A percentile compares a stretch with the other conserved stretches of the same genome.
These are phyloP conservation scores for Cassiopea andromeda DNA, from an alignment of 30 jellyfish, hydroid and myxozoan genomes.

Conservation along the genomic window DNA sequence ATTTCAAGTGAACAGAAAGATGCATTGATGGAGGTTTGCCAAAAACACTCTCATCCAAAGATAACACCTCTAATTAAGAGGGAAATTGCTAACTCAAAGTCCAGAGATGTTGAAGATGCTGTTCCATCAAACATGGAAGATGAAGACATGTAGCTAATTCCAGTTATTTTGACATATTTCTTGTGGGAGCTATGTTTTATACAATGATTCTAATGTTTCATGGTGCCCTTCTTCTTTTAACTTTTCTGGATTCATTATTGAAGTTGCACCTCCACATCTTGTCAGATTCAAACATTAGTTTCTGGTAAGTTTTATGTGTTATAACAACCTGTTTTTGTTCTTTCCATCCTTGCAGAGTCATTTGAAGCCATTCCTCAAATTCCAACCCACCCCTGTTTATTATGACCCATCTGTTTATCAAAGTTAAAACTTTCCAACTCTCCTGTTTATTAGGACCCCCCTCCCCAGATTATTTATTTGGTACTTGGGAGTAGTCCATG, in stretches of 20 bases:
- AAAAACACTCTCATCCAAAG: conserved; percentile 74
- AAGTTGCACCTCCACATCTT: background rate
- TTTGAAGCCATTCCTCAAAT: no score
- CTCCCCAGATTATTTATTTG: no score
- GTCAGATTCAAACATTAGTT: background rate
- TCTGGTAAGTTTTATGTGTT: no score
- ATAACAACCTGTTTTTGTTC: no score
- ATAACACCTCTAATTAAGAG: conserved; percentile 82
- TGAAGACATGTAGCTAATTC: background rate
- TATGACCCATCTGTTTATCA: no score
- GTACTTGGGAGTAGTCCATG: no score
- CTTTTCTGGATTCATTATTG: background rate
- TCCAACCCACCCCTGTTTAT: no score
- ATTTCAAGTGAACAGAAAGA: conserved; percentile 93
- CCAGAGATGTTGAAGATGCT: conserved; percentile 88
- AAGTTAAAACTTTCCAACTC: no score
- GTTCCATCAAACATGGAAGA: conserved; percentile 64
- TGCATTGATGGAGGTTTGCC: conserved; percentile 81
- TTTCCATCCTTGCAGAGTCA: no score
- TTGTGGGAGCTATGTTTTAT: no score
- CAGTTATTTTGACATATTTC: no score
- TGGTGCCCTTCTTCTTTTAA: background rate
- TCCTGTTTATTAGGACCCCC: no score
- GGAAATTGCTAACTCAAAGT: conserved; percentile 74
- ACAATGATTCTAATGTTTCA: background rate